These are phyloP conservation scores for Lochmaea crataegi DNA, from an alignment of 2,888 invertebrate genomes.

Conservation along the genomic window DNA sequence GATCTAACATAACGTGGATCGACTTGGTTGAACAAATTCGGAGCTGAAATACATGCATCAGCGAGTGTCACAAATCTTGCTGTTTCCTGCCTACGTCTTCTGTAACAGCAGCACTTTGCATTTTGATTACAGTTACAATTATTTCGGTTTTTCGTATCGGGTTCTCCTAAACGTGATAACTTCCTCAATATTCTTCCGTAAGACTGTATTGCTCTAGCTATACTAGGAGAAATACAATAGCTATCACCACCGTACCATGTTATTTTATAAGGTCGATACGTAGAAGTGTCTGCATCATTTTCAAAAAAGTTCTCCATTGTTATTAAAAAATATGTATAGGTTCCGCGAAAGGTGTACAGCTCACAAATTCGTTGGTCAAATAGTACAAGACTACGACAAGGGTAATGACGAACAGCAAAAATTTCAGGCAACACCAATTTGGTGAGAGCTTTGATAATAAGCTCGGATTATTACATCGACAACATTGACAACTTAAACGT, in stretches of 20 bases:
- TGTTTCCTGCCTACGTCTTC: constrained; percentile 6
- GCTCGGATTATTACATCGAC: constrained; percentile 28
- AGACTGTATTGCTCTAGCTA: background rate
- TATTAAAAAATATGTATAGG: constrained; percentile 5
- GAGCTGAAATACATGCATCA: constrained; percentile 14
- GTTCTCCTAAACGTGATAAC: background rate
- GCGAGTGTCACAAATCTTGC: constrained; percentile 13
- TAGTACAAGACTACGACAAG: background rate
- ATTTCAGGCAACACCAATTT: constrained; percentile 34
- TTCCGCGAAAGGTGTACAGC: constrained; percentile 27
- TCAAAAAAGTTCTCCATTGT: background rate
- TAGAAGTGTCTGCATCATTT: background rate
- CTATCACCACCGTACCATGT: constrained; percentile 2
- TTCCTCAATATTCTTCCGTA: background rate
- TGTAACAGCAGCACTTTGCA: background rate
- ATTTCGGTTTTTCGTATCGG: background rate
- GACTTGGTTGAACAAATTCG: background rate
- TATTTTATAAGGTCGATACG: background rate
- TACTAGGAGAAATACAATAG: constrained; percentile 2
- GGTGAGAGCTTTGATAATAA: constrained; percentile 26
- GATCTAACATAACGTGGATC: background rate
- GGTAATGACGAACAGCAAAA: constrained; percentile 15
- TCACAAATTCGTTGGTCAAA: constrained; percentile 9
- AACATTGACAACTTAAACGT: constrained; percentile 34
- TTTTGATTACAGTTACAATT: background rate